Conservation (phyloP, 1,140 invertebrate species). For the Hycleus cichorii region DNA sequence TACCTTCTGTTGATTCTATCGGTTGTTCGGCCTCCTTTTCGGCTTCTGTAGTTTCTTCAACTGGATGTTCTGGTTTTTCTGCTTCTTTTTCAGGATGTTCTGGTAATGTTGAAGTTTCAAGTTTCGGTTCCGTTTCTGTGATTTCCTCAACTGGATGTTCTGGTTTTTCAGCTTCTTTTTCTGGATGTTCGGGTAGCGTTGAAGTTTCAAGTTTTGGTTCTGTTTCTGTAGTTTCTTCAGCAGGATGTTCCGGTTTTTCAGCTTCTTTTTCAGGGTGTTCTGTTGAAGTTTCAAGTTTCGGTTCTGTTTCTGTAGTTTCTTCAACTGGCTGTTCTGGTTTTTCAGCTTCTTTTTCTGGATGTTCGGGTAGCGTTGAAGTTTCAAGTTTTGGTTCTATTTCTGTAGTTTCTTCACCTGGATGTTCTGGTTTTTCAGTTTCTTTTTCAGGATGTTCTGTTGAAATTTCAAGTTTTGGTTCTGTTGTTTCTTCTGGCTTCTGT, state of each 20-base stretch:
- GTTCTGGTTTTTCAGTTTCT: slow-evolving; percentile 13
- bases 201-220: slow-evolving; percentile 4
- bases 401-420: slow-evolving; percentile 1
- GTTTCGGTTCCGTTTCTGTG: slow-evolving; percentile 5
- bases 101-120: background rate
- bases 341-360: slow-evolving; percentile 7
- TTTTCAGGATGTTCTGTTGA: slow-evolving; percentile 12
- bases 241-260: slow-evolving; percentile 11
- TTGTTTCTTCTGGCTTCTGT: background rate
- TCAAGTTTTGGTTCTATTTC: slow-evolving; percentile 2
- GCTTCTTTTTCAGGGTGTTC: slow-evolving; percentile 10
- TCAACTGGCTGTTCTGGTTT: slow-evolving; percentile 4
- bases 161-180: slow-evolving; percentile 6
- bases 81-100: background rate
- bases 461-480: background rate
- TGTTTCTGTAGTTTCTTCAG: background rate
- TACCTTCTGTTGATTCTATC: slow-evolving; percentile 6
- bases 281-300: background rate
- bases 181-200: background rate
- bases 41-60: background rate
- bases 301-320: slow-evolving; percentile 9
- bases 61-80: too few species aligned
- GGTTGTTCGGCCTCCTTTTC: background rate
- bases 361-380: background rate
- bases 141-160: slow-evolving; percentile 6